Conservation (phyloP, 2,113 vertebrate species). For the Campylorhamphus procurvoides region DNA sequence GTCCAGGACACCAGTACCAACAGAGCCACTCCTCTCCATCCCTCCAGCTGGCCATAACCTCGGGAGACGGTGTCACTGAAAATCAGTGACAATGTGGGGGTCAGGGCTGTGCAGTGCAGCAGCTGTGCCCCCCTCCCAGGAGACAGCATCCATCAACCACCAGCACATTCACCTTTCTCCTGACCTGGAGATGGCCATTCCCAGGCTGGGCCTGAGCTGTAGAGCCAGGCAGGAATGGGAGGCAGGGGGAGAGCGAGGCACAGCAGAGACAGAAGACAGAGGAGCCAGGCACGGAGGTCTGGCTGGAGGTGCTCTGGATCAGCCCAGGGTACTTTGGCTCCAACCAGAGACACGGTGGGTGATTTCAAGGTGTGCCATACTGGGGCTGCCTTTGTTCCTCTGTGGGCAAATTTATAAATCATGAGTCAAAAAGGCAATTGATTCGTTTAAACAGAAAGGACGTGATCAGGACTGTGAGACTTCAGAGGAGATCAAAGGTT, state of each 20-base stretch:
- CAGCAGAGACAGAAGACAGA: not conserved
- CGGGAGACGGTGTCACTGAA: not conserved
- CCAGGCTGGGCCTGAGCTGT: not conserved
- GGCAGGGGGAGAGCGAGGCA: not conserved
- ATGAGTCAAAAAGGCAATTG: conserved; percentile 29
- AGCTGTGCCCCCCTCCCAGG: conserved; percentile 30
- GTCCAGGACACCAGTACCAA: rapidly evolving
- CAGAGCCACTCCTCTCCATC: not conserved
- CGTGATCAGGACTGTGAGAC: conserved; percentile 12
- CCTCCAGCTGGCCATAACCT: not conserved
- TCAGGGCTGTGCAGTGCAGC: not conserved
- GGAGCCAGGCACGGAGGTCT: rapidly evolving
- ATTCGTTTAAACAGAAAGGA: conserved; percentile 44
- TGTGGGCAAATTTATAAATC: not conserved
- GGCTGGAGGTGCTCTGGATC: not conserved
- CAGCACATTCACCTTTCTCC: conserved; percentile 28
- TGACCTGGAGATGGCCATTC: conserved; percentile 40
- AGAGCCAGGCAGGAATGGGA: not conserved
- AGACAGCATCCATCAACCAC: conserved; percentile 40
- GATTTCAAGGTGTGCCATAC: not conserved
- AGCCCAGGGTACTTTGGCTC: not conserved
- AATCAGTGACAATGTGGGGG: not conserved
- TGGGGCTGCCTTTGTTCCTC: not conserved
- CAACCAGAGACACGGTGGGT: rapidly evolving
- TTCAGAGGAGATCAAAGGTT: conserved; percentile 68